A percentile compares a stretch with the other conserved stretches of the same genome.
Evolutionary conservation across 1,140 invertebrate species (phyloP).

Genomic region (Rhynchophorus ferrugineus): DNA sequence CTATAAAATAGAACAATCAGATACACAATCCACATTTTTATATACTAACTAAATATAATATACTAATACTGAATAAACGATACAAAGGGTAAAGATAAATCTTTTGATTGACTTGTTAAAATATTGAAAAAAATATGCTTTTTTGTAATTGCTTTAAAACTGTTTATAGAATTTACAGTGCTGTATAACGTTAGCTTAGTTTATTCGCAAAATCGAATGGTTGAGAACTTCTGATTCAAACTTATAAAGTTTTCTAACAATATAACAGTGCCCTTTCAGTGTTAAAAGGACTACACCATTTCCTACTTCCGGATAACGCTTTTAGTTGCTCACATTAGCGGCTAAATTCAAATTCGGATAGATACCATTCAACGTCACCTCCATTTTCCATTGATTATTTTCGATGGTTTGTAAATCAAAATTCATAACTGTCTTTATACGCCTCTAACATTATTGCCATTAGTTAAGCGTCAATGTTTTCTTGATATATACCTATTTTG

Average conservation of each 20-base stretch:
- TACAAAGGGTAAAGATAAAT: too few relatives aligned
- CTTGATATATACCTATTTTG: neutral
- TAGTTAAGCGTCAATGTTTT: neutral
- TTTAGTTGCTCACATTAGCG: constrained; percentile 23
- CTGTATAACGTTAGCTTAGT: too few relatives aligned
- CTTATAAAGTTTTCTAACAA: constrained; percentile 23
- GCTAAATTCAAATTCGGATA: constrained; percentile 21
- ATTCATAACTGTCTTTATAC: too few relatives aligned
- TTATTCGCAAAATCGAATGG: neutral
- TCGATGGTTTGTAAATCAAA: neutral
- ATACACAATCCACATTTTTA: too few relatives aligned
- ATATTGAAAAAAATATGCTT: too few relatives aligned
- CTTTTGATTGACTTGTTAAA: too few relatives aligned
- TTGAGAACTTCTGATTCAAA: constrained; percentile 17
- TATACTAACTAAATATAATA: too few relatives aligned
- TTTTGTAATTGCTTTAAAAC: too few relatives aligned
- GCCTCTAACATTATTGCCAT: too few relatives aligned
- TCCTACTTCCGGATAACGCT: constrained; percentile 20
- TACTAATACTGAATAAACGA: too few relatives aligned
- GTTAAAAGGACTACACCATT: constrained; percentile 24
- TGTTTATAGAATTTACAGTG: too few relatives aligned
- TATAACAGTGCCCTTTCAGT: constrained; percentile 24
- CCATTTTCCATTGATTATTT: neutral
- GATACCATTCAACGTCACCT: constrained; percentile 3
- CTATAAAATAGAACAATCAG: too few relatives aligned